A percentile compares a stretch with the other conserved stretches of the same genome.
Evolutionary conservation across 2,888 invertebrate species (phyloP).

Genomic region (Agonum fuliginosum): DNA sequence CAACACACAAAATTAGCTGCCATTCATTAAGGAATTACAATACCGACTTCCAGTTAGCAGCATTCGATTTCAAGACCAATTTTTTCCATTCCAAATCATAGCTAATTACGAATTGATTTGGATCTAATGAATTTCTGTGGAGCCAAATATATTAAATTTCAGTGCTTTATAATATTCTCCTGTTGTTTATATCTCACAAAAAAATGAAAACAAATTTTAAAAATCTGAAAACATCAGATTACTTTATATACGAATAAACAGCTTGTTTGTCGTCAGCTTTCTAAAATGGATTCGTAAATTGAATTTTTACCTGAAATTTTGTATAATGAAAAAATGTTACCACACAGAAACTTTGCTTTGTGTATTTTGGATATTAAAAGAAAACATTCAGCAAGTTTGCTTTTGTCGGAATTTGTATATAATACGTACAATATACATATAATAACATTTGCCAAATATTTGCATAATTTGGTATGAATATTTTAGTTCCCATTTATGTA

Average conservation of each 20-base stretch:
- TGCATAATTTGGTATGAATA: not conserved
- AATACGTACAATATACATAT: constrained; percentile 12
- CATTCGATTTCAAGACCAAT: no score
- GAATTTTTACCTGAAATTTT: constrained; percentile 13
- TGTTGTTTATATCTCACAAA: no score
- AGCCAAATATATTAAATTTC: no score
- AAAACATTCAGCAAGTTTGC: not conserved
- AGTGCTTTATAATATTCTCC: no score
- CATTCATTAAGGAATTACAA: no score
- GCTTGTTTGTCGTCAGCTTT: not conserved
- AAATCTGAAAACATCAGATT: no score
- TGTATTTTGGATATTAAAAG: constrained; percentile 25
- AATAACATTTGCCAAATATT: constrained; percentile 23
- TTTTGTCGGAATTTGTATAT: not conserved
- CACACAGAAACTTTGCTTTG: not conserved
- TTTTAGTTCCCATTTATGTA: not conserved
- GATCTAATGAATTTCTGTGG: no score
- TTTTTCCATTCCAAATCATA: no score
- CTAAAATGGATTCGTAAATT: not conserved
- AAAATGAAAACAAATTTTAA: no score
- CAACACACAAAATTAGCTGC: no score
- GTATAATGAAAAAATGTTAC: constrained; percentile 1
- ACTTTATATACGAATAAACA: not conserved
- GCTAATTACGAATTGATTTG: no score
- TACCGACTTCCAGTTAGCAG: no score